Evolutionary conservation across 2,797 vertebrate genomes (phyloP).

Genomic region (Sciurus vulgaris): DNA sequence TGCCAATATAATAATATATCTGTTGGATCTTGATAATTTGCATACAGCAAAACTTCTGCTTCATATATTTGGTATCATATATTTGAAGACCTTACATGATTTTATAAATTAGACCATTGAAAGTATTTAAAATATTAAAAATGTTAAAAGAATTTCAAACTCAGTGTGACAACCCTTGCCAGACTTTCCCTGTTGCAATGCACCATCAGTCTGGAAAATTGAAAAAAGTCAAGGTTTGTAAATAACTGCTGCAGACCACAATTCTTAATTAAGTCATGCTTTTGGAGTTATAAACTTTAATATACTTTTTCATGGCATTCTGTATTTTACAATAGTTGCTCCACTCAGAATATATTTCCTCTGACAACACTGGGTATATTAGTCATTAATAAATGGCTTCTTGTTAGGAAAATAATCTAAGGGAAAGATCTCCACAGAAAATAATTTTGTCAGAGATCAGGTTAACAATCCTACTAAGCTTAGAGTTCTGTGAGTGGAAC

Average conservation of each 20-base stretch:
- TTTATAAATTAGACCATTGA: neutral
- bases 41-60: neutral
- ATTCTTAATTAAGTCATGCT: slow-evolving; percentile 83
- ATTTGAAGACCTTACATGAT: neutral
- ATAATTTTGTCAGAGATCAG: neutral
- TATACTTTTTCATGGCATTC: slow-evolving; percentile 67
- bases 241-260: slow-evolving; percentile 74
- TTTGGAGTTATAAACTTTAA: slow-evolving; percentile 81
- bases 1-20: neutral
- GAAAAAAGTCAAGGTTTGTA: slow-evolving; percentile 83
- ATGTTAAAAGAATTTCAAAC: slow-evolving; percentile 64
- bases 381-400: slow-evolving; percentile 47
- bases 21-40: neutral
- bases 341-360: slow-evolving; percentile 53
- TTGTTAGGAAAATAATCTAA: slow-evolving; percentile 4
- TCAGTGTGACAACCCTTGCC: slow-evolving; percentile 48
- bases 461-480: slow-evolving; percentile 4
- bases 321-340: slow-evolving; percentile 72
- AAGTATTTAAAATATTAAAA: slow-evolving; percentile 44
- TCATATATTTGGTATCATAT: neutral
- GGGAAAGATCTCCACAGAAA: neutral
- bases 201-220: slow-evolving; percentile 84
- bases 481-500: neutral
- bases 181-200: slow-evolving; percentile 51
- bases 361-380: neutral